These are phyloP conservation scores for Podarcis cretensis DNA, from an alignment of 2,113 vertebrate genomes.

Conservation along the genomic window DNA sequence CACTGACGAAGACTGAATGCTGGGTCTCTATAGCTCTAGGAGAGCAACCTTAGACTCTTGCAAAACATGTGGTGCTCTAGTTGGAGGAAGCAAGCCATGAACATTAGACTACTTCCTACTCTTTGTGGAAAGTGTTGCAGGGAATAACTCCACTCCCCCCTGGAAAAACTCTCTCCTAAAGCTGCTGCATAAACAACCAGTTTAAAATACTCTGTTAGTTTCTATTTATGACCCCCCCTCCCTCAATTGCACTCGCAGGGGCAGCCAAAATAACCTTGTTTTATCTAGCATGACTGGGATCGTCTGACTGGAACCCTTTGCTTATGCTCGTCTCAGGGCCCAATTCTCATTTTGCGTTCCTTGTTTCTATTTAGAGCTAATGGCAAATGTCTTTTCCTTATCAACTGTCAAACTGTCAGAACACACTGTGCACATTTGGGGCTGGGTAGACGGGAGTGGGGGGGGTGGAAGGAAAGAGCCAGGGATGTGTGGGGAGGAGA, in stretches of 20 bases:
- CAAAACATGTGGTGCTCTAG: neutral
- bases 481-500: neutral
- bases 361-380: slow-evolving; percentile 65
- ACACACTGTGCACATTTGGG: slow-evolving; percentile 49
- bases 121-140: no score
- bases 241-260: slow-evolving; percentile 23
- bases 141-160: neutral
- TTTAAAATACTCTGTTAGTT: slow-evolving; percentile 63
- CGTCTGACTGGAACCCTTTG: slow-evolving; percentile 57
- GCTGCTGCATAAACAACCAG: slow-evolving; percentile 21
- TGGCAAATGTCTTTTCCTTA: slow-evolving; percentile 59
- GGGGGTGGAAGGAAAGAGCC: neutral
- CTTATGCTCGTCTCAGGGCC: slow-evolving; percentile 39
- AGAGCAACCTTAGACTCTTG: neutral
- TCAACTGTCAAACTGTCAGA: slow-evolving; percentile 72
- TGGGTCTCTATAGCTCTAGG: neutral
- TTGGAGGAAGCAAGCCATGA: neutral
- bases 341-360: slow-evolving; percentile 47
- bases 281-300: slow-evolving; percentile 25
- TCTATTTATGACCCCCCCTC: slow-evolving; percentile 56
- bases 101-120: neutral
- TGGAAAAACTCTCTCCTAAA: neutral
- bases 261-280: slow-evolving; percentile 27
- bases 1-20: neutral
- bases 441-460: slow-evolving; percentile 35